Conservation (phyloP, 2,888 invertebrate species). For the Ryuthela nishihirai region DNA sequence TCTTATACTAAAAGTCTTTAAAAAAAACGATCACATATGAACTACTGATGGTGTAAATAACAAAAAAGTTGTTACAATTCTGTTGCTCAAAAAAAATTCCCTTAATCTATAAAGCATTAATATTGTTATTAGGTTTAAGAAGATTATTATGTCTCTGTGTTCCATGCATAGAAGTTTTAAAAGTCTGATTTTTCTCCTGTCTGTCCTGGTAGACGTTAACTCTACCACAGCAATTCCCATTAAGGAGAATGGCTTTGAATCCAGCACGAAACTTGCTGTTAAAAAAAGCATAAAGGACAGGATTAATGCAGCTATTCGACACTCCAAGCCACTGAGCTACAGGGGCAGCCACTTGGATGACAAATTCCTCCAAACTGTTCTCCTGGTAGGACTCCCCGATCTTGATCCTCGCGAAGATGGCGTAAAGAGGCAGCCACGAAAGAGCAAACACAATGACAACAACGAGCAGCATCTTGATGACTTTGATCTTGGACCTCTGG, state of each 20-base stretch:
- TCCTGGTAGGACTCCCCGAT: conserved; percentile 40
- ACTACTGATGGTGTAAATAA: too few relatives aligned
- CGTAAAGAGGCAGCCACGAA: conserved; percentile 52
- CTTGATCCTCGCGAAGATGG: conserved; percentile 45
- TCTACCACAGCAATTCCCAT: background rate
- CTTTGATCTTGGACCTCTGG: conserved; percentile 41
- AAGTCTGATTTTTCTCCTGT: too few relatives aligned
- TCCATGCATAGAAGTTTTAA: too few relatives aligned
- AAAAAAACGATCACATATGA: too few relatives aligned
- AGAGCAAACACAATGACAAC: conserved; percentile 50
- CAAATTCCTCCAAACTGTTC: conserved; percentile 37
- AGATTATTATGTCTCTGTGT: too few relatives aligned
- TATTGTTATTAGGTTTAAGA: too few relatives aligned
- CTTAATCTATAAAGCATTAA: too few relatives aligned
- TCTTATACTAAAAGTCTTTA: too few relatives aligned
- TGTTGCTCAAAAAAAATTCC: too few relatives aligned
- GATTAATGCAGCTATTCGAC: conserved; percentile 93
- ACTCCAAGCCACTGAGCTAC: conserved; percentile 79
- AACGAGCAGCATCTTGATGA: conserved; percentile 50
- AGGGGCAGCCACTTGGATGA: conserved; percentile 62
- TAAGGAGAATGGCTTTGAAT: conserved; percentile 68
- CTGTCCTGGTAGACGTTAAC: too few relatives aligned
- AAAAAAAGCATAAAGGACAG: conserved; percentile 89
- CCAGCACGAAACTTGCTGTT: conserved; percentile 84
- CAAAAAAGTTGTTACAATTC: too few relatives aligned